These are phyloP conservation scores for Choristoneura fumiferana DNA, from an alignment of 1,140 invertebrate genomes.

Conservation along the genomic window DNA sequence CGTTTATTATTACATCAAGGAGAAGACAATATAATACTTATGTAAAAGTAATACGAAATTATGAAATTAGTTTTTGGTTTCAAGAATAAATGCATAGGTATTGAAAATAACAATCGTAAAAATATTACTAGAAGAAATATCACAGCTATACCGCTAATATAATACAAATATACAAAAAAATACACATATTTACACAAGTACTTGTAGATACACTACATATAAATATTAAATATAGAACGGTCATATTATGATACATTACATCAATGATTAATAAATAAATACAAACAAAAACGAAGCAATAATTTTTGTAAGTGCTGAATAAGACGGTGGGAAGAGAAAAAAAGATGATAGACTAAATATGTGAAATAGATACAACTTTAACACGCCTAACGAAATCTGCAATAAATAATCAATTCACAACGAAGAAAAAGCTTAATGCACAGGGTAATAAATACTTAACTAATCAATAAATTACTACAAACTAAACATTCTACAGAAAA, in stretches of 20 bases:
- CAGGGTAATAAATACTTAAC: slow-evolving; percentile 17
- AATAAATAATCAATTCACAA: slow-evolving; percentile 39
- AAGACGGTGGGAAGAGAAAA: slow-evolving; percentile 21
- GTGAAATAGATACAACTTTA: slow-evolving; percentile 31
- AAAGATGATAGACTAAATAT: slow-evolving; percentile 20
- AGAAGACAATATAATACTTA: too few species aligned
- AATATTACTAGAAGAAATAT: slow-evolving; percentile 25
- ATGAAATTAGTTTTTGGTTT: slow-evolving; percentile 23
- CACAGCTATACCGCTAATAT: slow-evolving; percentile 41
- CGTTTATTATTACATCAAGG: too few species aligned
- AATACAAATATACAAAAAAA: slow-evolving; percentile 22
- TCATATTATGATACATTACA: too few species aligned
- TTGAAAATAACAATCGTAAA: slow-evolving; percentile 13
- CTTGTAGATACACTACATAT: slow-evolving; percentile 1
- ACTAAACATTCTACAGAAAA: slow-evolving; percentile 14
- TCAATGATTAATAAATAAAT: neutral
- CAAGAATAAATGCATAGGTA: slow-evolving; percentile 25
- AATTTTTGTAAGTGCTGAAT: slow-evolving; percentile 6
- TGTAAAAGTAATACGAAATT: too few species aligned
- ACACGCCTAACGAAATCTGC: slow-evolving; percentile 31
- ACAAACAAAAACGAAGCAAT: slow-evolving; percentile 21
- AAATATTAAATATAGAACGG: too few species aligned
- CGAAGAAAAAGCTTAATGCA: neutral
- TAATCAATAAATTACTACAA: slow-evolving; percentile 23
- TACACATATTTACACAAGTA: slow-evolving; percentile 6